A percentile compares a stretch with the other conserved stretches of the same genome.
Conservation (phyloP, 2,888 invertebrate genomes). For the Phengaris arion region DNA sequence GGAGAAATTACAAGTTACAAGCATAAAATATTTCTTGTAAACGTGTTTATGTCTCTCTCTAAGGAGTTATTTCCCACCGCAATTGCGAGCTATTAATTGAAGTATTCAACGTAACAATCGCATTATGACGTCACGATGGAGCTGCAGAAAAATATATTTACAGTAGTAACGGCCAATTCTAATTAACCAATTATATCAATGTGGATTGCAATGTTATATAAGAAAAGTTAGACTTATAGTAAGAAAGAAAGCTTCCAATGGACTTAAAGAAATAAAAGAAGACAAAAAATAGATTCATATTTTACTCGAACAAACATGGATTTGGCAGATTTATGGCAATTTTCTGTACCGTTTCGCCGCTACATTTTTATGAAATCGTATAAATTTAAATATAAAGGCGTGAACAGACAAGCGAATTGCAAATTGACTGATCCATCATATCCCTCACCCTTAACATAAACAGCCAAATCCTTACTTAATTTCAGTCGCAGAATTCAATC, state of each 20-base stretch:
- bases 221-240: not conserved
- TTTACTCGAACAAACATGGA: not conserved
- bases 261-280: not conserved
- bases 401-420: conserved; percentile 58
- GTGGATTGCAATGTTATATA: conserved; percentile 9
- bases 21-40: conserved; percentile 14
- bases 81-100: conserved; percentile 25
- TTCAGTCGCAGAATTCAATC: conserved; percentile 79
- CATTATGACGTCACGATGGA: conserved; percentile 23
- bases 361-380: conserved; percentile 21
- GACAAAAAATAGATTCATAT: conserved; percentile 4
- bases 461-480: conserved; percentile 79
- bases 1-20: conserved; percentile 2
- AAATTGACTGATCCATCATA: conserved; percentile 73
- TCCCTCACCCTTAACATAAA: conserved; percentile 70
- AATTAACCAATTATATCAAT: conserved; percentile 20
- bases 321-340: conserved; percentile 15
- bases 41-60: not conserved
- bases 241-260: not conserved
- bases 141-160: conserved; percentile 24
- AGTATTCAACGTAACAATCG: conserved; percentile 26
- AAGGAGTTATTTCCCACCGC: conserved; percentile 25
- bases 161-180: conserved; percentile 18
- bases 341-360: conserved; percentile 1
- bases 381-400: conserved; percentile 47